Evolutionary conservation across 2,888 invertebrate species (phyloP), one percentile per base, ranked within the genome.

Genomic region (Pollenia angustigena): DNA sequence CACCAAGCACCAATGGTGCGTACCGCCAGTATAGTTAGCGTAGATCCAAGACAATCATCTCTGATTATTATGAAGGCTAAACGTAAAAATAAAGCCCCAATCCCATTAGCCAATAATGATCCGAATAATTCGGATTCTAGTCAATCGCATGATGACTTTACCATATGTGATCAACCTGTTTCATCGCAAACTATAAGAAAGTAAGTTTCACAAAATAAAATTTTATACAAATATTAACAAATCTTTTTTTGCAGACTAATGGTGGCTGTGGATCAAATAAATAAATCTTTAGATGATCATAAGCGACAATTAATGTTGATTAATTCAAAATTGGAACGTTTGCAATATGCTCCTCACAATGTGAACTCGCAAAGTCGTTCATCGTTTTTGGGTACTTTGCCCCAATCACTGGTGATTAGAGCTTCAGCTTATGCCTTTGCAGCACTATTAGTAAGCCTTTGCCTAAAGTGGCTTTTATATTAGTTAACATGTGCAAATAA

Each of bases 1-100:
- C 96, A 96, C 92, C 95, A 95, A 89, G 96, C 97, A 32, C 96
- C 97, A 64, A 95, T 96, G 90, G 95, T 96, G 90, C 94, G 96
- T 87, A 95, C 96, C 48, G 94, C 95, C 69, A 96, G 96, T 92
- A 95, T 96, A 88, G 94, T 96, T 82, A 96, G 96, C 90, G 95
- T 96, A 75, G 95, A 96, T 87, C 95, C 95, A 81, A 94, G 95
- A 88, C 93, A 94, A 68, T 94, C 94, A 18, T 93, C 94, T 82
- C 74, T 87, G 76, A 88, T 94, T 94, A 90, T 92, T 94, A 78
- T 90, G 80, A 90, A 90, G 82, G 85, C 89, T 56, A 89, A 89
- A 86, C 89, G 88, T 44, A 86, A 82, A 80, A 85, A 94, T 88
- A 93, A 94, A 58, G 93, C 94, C 74, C 82, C 88, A 60, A 66